Conservation (phyloP, 92 coral and sea anemone species). For the Scolanthus callimorphus region DNA sequence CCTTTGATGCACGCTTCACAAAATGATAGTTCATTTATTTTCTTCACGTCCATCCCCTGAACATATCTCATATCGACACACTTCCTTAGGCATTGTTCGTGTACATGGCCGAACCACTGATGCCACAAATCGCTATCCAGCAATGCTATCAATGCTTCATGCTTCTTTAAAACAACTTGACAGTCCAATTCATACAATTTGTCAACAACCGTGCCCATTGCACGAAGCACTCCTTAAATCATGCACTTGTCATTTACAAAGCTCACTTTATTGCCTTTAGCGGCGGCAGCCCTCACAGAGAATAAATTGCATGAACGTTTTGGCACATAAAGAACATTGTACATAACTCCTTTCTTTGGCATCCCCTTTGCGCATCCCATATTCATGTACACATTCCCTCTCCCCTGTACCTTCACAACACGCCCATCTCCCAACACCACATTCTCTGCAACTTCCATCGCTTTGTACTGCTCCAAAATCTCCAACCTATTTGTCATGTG, state of each 20-base stretch:
- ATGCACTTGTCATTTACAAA: conserved; percentile 43
- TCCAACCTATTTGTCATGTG: conserved; percentile 47
- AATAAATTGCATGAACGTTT: conserved; percentile 50
- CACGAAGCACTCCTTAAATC: conserved; percentile 42
- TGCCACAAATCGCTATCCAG: conserved; percentile 30
- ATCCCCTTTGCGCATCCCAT: conserved; percentile 32
- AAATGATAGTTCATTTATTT: conserved; percentile 25
- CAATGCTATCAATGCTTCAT: conserved; percentile 24
- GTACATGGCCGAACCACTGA: conserved; percentile 42
- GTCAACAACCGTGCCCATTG: conserved; percentile 36
- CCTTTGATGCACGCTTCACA: conserved; percentile 45
- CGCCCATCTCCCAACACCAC: conserved; percentile 53
- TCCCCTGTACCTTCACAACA: conserved; percentile 53
- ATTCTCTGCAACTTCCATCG: conserved; percentile 35
- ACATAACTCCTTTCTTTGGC: conserved; percentile 38
- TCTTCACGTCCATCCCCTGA: conserved; percentile 10
- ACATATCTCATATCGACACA: conserved; percentile 17
- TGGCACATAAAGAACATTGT: conserved; percentile 45
- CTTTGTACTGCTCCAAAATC: conserved; percentile 25
- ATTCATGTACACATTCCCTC: conserved; percentile 37
- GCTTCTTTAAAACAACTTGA: conserved; percentile 24
- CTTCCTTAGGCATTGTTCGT: conserved; percentile 27
- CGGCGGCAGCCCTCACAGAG: conserved; percentile 52
- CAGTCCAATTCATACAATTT: conserved; percentile 51
- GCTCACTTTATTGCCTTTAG: conserved; percentile 43